A percentile compares a stretch with the other conserved stretches of the same genome.
Conservation (phyloP, 2,113 vertebrate species). For the Sula dactylatra region DNA sequence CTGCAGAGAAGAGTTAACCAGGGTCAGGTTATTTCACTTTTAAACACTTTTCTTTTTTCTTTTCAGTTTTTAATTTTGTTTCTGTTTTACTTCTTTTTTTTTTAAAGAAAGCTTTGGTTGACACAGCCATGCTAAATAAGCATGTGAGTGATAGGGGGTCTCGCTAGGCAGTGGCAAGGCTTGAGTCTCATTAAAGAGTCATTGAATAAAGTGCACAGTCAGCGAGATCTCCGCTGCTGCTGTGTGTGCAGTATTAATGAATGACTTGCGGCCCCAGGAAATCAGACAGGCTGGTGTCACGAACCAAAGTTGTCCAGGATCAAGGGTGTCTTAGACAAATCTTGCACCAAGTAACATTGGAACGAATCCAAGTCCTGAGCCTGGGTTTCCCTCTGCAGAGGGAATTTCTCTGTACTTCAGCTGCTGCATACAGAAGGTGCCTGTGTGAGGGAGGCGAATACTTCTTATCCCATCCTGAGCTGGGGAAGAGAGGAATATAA, state of each 20-base stretch:
- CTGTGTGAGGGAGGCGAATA: fast-evolving
- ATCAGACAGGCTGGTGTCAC: not conserved
- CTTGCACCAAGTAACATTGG: not conserved
- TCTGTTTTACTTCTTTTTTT: not conserved
- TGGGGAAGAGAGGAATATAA: not conserved
- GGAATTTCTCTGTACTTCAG: not conserved
- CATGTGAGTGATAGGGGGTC: not conserved
- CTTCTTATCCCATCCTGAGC: not conserved
- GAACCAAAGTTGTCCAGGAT: not conserved
- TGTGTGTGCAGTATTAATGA: not conserved
- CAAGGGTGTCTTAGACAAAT: not conserved
- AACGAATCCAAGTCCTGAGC: not conserved
- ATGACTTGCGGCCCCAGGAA: not conserved
- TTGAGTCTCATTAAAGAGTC: not conserved
- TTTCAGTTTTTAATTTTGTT: not conserved
- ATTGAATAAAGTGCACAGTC: not conserved
- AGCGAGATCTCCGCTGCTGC: not conserved
- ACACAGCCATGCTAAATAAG: not conserved
- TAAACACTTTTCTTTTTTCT: not conserved
- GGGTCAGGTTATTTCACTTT: not conserved
- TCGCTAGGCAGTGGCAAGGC: not conserved
- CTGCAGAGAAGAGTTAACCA: not conserved
- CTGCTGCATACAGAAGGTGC: not conserved
- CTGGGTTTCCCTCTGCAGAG: not conserved
- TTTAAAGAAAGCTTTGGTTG: not conserved